Evolutionary conservation across 2,797 vertebrate species (phyloP).

Genomic region (Odontamblyopus rebecca): DNA sequence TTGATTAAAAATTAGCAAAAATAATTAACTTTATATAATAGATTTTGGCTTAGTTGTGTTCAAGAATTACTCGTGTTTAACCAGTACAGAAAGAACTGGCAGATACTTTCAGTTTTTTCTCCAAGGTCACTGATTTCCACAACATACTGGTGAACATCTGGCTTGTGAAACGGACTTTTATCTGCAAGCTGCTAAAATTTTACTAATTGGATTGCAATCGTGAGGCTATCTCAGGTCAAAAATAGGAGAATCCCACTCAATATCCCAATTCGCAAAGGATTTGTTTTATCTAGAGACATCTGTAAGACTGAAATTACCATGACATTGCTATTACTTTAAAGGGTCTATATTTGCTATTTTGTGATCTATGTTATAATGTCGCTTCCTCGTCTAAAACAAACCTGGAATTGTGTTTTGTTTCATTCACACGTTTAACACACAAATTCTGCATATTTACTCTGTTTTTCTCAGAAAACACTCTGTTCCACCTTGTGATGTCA

Average conservation of each 20-base stretch:
- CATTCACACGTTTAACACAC: too few relatives aligned
- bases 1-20: background rate
- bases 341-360: too few relatives aligned
- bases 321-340: too few relatives aligned
- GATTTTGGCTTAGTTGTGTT: background rate
- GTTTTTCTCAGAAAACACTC: too few relatives aligned
- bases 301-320: too few relatives aligned
- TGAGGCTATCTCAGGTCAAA: constrained; percentile 6
- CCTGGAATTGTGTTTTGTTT: too few relatives aligned
- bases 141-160: constrained; percentile 50
- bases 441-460: too few relatives aligned
- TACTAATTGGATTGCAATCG: constrained; percentile 40
- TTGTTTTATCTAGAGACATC: too few relatives aligned
- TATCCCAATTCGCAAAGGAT: too few relatives aligned
- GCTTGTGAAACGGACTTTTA: constrained; percentile 45
- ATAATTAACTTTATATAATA: background rate
- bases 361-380: too few relatives aligned
- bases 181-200: constrained; percentile 22
- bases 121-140: constrained; percentile 45
- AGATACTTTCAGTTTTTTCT: constrained; percentile 46
- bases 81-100: background rate
- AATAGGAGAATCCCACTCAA: background rate
- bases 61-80: background rate
- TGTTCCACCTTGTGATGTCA: too few relatives aligned
- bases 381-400: too few relatives aligned